phyloP scores from a whole-genome alignment of 2,113 vertebrate species.

The Amphiprion ocellaris region DNA sequence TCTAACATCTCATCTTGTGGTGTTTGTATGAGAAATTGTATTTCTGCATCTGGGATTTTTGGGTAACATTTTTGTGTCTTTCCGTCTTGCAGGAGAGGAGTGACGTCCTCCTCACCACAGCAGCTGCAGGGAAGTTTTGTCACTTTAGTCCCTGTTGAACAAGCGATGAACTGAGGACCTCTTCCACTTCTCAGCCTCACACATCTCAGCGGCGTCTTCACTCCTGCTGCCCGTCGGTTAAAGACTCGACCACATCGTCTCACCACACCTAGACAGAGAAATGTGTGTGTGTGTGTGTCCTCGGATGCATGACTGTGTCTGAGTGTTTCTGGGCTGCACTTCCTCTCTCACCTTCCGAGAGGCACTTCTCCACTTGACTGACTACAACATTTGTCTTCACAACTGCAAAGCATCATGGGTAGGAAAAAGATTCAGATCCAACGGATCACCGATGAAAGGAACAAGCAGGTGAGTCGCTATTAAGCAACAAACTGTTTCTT shows the following conservation, averaged over 20 bases:
- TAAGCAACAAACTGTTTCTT: background rate
- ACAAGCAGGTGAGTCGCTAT: constrained; percentile 89
- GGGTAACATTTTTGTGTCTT: constrained; percentile 29
- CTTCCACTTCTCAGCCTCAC: constrained; percentile 10
- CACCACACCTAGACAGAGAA: constrained; percentile 66
- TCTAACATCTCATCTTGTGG: background rate
- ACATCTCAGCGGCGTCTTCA: constrained; percentile 39
- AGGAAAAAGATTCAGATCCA: constrained; percentile 99
- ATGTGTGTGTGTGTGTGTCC: constrained; percentile 59
- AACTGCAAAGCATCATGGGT: constrained; percentile 89
- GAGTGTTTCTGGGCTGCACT: constrained; percentile 57
- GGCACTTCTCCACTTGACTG: constrained; percentile 63
- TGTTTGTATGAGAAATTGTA: background rate
- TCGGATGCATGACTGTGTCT: constrained; percentile 66
- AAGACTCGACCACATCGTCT: constrained; percentile 33
- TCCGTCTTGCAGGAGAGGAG: constrained; percentile 61
- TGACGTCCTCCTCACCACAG: constrained; percentile 48
- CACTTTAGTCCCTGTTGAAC: constrained; percentile 41
- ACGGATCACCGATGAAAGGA: constrained; percentile 97
- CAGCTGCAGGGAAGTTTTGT: constrained; percentile 55
- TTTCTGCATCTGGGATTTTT: constrained; percentile 1
- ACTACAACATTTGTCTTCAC: constrained; percentile 55
- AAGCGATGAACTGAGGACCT: constrained; percentile 71
- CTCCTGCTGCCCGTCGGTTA: background rate
- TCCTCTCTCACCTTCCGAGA: constrained; percentile 53